Conservation (phyloP, 2,888 invertebrate species). For the Drosophila seclusa region DNA sequence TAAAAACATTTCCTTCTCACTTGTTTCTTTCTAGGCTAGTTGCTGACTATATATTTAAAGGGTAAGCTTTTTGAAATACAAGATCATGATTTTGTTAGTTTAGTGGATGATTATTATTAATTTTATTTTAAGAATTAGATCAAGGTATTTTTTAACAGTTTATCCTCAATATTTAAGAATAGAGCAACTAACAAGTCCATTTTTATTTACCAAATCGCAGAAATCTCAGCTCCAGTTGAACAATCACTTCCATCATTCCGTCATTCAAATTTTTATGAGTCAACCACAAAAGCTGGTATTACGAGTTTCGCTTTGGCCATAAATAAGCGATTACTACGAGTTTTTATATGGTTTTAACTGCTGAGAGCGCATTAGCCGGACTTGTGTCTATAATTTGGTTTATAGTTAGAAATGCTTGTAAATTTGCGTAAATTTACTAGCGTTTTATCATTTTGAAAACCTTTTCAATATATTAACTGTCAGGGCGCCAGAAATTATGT, state of each 20-base stretch:
- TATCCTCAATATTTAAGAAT: neutral
- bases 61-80: neutral
- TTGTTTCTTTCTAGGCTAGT: conserved; percentile 36
- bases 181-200: neutral
- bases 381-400: conserved; percentile 40
- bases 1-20: neutral
- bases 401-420: conserved; percentile 55
- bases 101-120: neutral
- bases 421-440: conserved; percentile 56
- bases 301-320: conserved; percentile 27
- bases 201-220: conserved; percentile 8
- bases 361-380: conserved; percentile 8
- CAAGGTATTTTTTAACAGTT: neutral
- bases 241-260: conserved; percentile 3
- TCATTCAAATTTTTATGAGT: conserved; percentile 27
- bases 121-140: neutral
- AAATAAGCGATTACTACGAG: conserved; percentile 58
- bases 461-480: conserved; percentile 76
- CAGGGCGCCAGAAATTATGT: conserved; percentile 61
- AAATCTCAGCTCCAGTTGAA: conserved; percentile 28
- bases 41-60: neutral
- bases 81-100: neutral
- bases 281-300: conserved; percentile 30
- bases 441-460: conserved; percentile 54
- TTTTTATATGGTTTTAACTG: conserved; percentile 35